Percentiles rank a stretch among this genome's conserved stretches.
These are phyloP conservation scores for Gisinianus flammeolus DNA, from an alignment of 2,888 invertebrate species.

Conservation along the genomic window DNA sequence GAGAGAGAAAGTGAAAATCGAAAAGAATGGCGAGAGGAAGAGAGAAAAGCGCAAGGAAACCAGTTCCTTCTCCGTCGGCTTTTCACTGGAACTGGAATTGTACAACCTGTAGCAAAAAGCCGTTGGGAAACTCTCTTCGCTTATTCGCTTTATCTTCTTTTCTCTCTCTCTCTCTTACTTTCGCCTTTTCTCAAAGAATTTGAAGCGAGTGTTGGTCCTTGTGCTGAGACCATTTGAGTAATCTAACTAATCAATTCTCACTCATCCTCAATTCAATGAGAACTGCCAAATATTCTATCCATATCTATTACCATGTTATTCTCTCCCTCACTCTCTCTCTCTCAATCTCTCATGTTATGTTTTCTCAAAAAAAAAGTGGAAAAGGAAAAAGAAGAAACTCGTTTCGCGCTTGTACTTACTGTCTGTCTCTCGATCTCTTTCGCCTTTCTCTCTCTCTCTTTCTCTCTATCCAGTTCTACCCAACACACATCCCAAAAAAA, in stretches of 20 bases:
- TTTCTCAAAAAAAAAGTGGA: not conserved
- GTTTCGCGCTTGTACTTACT: not conserved
- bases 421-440: not conserved
- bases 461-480: not conserved
- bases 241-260: constrained; percentile 44
- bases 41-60: constrained; percentile 3
- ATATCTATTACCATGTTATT: not conserved
- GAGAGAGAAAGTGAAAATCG: not conserved
- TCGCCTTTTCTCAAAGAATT: not conserved
- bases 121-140: constrained; percentile 13
- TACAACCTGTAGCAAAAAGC: constrained; percentile 48
- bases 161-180: not conserved
- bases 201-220: not conserved
- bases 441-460: constrained; percentile 15
- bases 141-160: not conserved
- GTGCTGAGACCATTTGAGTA: constrained; percentile 37
- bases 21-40: constrained; percentile 13
- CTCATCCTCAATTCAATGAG: constrained; percentile 37
- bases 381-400: not conserved
- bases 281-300: constrained; percentile 28
- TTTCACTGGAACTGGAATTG: constrained; percentile 48
- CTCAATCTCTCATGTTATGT: not conserved
- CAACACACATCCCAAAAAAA: constrained; percentile 16
- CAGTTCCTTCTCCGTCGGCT: constrained; percentile 17
- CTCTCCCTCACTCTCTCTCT: not conserved